Evolutionary conservation across 2,888 invertebrate genomes (phyloP), one percentile per base, ranked within the genome.

Genomic region (Acanthoscelides obtectus): DNA sequence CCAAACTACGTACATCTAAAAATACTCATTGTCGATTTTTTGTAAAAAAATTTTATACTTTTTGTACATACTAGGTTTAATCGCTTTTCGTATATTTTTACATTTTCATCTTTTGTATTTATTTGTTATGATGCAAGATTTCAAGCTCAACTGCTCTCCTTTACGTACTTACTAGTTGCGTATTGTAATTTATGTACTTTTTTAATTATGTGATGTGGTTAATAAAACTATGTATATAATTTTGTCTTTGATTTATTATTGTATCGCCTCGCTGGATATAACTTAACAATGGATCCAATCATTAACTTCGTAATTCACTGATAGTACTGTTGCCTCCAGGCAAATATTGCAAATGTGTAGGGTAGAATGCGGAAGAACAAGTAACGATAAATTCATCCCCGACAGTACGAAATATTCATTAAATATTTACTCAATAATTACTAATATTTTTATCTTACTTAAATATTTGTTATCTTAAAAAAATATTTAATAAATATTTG

Each of bases 1-100:
- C 22, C 69, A 22, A 8, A 22, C 22, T 19, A 22, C 22, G 22
- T 45, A 67, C 70, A 67, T 22, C 63, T 25, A 68, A 2, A 27
- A 71, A 71, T 71, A 71, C 71, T 71, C 71, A 71, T 68, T 67
- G 17, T 20, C 22, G 5, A 64, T 45, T 68, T 64, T 19, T 64
- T 64, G 25, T 45, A 6, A 45, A 45, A 45, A 1, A 17, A 12
- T 45, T 45, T 45, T 45, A 45, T 45, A 45, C 17, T 45, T 45
- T 45, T 45, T 45, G 45, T 45, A 45, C 45, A 45, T 45, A 45
- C 25, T 45, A 45, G 12, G 17, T 45, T 45, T 12, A 25, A 25
- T 5, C 6, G 45, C 45, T 45, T 45, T 45, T 45, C 17, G 45
- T 45, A 45, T 45, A 45, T 45, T 45, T 45, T 45, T 45, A 45